A percentile compares a stretch with the other conserved stretches of the same genome.
Evolutionary conservation across 2,113 vertebrate species (phyloP).

Genomic region (Hymenochirus boettgeri): DNA sequence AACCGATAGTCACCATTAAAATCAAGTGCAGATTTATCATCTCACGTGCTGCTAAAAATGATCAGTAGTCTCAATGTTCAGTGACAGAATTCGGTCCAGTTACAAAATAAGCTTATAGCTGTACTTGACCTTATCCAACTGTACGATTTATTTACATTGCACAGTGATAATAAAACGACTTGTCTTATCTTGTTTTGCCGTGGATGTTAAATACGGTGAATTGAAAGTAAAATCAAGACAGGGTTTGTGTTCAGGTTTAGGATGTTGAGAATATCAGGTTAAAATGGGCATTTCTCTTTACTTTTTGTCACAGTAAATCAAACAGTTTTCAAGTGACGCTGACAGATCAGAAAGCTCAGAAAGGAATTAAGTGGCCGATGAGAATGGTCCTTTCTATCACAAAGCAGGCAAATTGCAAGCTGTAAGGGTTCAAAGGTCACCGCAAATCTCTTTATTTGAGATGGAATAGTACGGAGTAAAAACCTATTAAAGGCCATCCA

Average conservation of each 20-base stretch:
- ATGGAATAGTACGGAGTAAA: constrained; percentile 26
- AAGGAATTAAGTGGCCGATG: constrained; percentile 56
- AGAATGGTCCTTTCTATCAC: constrained; percentile 56
- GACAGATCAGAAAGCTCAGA: constrained; percentile 48
- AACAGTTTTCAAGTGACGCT: constrained; percentile 47
- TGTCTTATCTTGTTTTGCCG: constrained; percentile 45
- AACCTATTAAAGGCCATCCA: constrained; percentile 51
- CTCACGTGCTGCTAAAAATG: too few relatives aligned
- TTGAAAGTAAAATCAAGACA: constrained; percentile 44
- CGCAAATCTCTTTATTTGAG: constrained; percentile 60
- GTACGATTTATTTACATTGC: constrained; percentile 45
- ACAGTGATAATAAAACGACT: constrained; percentile 46
- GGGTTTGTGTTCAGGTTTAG: constrained; percentile 43
- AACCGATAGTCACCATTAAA: too few relatives aligned
- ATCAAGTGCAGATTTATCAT: too few relatives aligned
- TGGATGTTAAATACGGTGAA: constrained; percentile 43
- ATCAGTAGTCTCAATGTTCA: too few relatives aligned
- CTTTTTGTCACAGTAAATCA: constrained; percentile 51
- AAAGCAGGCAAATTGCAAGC: constrained; percentile 54
- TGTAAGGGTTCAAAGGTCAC: constrained; percentile 56
- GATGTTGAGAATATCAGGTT: constrained; percentile 23
- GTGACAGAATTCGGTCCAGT: too few relatives aligned
- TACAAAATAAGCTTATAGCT: constrained; percentile 18
- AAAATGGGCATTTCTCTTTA: constrained; percentile 44
- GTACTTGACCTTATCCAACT: constrained; percentile 38